Evolutionary conservation across 92 coral and sea anemone species (phyloP), one percentile per base, ranked within the genome.

Genomic region (Epizoanthus ramosus): DNA sequence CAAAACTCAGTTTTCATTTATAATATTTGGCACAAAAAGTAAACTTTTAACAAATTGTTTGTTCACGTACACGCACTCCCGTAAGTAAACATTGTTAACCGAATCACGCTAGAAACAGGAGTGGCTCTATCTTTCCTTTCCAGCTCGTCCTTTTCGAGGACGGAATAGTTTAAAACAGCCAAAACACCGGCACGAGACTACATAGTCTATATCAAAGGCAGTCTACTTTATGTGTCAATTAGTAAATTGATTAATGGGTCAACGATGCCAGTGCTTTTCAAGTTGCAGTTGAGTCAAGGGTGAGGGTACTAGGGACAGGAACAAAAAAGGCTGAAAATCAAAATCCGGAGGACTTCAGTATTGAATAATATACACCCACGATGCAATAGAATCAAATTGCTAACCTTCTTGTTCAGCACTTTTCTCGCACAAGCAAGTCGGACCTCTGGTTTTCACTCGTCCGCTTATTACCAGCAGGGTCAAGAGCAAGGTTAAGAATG

Each of bases 401-500:
- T 33, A 7, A 56, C 80, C 80, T 75, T 75, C 23, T 35, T 75
- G 67, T 57, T 75, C 64, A 33, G 35, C 60, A 22, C 7, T 41
- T 25, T 41, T 45, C 18, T 61, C 56, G 47, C 82, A 77, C 15
- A 69, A 77, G 37, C 82, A 77, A 47, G 41, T 33, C 22, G 45
- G 15, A 39, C 82, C 63, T 18, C 5, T 63, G 21, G 82, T 39
- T 21, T 43, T 60, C 22, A 77, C 21, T 41, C 37, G 61, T 17
- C 82, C 82, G 57, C 57, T 61, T 21, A 77, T 77, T 8, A 77
- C 28, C 67, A 77, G 54, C 41, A 77, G 17, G 65, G 66, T 37
- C 39, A 77, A 61, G 35, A 77, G 57, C 16, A 77, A 8, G 33
- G 71, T 77, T 50, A 77, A n/a, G 18, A 77, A 6, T 37, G 82